Conservation (phyloP, 2,888 invertebrate species). For the Octonoba sinensis region DNA sequence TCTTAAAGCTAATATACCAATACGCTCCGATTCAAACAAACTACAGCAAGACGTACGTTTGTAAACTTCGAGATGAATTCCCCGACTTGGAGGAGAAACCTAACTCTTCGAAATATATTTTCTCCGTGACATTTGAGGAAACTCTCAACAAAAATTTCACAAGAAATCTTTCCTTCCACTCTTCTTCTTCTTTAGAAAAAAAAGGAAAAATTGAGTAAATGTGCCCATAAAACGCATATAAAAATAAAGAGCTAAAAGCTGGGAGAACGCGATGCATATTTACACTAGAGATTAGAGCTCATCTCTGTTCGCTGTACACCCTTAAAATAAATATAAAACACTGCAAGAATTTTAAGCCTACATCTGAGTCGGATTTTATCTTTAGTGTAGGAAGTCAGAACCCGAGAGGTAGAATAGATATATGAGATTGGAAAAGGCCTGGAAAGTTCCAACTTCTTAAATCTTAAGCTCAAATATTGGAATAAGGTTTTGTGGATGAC, state of each 20-base stretch:
- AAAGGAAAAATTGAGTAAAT: too few relatives aligned
- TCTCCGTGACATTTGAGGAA: too few relatives aligned
- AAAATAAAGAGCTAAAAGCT: slow-evolving; percentile 28
- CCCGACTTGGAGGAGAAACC: too few relatives aligned
- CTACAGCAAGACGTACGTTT: too few relatives aligned
- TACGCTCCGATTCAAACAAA: too few relatives aligned
- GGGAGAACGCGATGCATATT: slow-evolving; percentile 43
- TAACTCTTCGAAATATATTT: too few relatives aligned
- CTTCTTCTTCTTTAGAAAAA: too few relatives aligned
- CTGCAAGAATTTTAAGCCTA: slow-evolving; percentile 31
- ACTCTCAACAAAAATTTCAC: too few relatives aligned
- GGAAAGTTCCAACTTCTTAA: slow-evolving; percentile 6
- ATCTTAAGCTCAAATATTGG: slow-evolving; percentile 41
- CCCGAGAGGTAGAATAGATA: slow-evolving; percentile 19
- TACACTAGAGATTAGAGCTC: slow-evolving; percentile 49
- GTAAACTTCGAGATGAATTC: too few relatives aligned
- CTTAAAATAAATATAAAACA: not conserved
- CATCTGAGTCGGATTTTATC: slow-evolving; percentile 27
- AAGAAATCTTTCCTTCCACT: too few relatives aligned
- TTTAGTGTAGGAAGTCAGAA: slow-evolving; percentile 2
- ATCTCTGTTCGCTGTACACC: slow-evolving; percentile 4
- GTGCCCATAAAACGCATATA: slow-evolving; percentile 11
- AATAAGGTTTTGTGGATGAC: slow-evolving; percentile 39
- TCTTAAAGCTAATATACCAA: too few relatives aligned
- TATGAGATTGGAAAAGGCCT: slow-evolving; percentile 7